Percentiles rank a stretch among this genome's conserved stretches.
phyloP scores from a whole-genome alignment of 2,113 vertebrate genomes.

The Phycodurus eques region DNA sequence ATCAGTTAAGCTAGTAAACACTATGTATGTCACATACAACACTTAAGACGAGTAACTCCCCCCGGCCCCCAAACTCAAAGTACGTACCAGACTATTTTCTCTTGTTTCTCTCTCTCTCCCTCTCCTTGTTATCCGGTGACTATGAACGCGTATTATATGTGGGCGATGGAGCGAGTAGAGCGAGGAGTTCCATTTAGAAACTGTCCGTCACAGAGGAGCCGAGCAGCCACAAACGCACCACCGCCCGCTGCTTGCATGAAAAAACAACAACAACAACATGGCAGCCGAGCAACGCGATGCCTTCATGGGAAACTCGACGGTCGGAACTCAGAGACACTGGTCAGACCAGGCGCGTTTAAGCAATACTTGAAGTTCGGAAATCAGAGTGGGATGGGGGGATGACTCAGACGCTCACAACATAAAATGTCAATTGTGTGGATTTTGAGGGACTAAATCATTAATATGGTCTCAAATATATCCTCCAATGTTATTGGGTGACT shows the following conservation, averaged over 20 bases:
- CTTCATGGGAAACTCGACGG: constrained; percentile 18
- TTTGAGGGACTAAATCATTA: neutral
- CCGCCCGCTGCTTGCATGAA: constrained; percentile 13
- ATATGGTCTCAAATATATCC: too few relatives aligned
- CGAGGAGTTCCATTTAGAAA: neutral
- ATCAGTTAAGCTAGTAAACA: constrained; percentile 2
- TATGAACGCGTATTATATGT: neutral
- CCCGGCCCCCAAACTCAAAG: neutral
- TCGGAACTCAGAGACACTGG: neutral
- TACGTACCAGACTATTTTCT: neutral
- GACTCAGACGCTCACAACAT: too few relatives aligned
- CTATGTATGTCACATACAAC: neutral
- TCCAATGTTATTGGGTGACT: neutral
- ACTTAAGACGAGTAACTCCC: neutral
- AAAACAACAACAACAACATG: constrained; percentile 54
- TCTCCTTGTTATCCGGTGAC: neutral
- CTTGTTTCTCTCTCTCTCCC: neutral
- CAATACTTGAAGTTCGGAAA: neutral
- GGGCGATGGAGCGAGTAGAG: too few relatives aligned
- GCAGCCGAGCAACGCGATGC: constrained; percentile 44
- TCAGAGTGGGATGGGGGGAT: neutral
- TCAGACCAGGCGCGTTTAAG: neutral
- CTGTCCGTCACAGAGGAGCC: neutral
- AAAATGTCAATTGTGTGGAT: neutral
- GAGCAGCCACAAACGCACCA: constrained; percentile 22